Evolutionary conservation across 2,113 vertebrate species (phyloP).

Genomic region (Calyptomena viridis): DNA sequence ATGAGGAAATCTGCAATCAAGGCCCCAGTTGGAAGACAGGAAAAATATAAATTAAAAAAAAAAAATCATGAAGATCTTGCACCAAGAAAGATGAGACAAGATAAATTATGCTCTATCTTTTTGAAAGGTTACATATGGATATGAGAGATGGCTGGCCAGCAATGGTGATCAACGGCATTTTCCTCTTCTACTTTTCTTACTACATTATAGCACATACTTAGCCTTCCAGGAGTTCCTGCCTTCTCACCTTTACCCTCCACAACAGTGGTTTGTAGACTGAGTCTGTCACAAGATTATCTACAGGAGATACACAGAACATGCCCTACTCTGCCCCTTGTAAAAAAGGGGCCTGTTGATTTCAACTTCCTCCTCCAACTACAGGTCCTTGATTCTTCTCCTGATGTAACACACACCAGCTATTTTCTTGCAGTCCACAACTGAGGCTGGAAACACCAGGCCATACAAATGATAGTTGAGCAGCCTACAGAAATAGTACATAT

Average conservation of each 20-base stretch:
- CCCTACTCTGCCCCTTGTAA: neutral
- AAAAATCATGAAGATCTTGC: neutral
- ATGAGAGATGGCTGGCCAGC: neutral
- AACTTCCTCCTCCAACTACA: neutral
- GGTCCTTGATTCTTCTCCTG: neutral
- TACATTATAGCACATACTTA: neutral
- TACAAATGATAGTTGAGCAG: neutral
- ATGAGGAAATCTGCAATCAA: neutral
- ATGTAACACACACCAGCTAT: neutral
- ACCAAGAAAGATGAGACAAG: neutral
- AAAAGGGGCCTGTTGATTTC: neutral
- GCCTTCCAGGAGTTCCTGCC: neutral
- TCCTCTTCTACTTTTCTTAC: neutral
- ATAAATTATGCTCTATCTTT: neutral
- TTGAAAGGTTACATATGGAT: neutral
- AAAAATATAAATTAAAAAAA: neutral
- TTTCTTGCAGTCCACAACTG: neutral
- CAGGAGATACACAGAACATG: neutral
- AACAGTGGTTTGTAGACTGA: neutral
- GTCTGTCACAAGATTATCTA: neutral
- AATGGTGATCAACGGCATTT: neutral
- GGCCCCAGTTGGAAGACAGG: neutral
- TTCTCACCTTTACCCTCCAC: neutral
- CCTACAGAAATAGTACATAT: neutral
- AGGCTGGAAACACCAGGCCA: neutral